Evolutionary conservation across 2,113 vertebrate genomes (phyloP).

Genomic region (Aphelocoma coerulescens): DNA sequence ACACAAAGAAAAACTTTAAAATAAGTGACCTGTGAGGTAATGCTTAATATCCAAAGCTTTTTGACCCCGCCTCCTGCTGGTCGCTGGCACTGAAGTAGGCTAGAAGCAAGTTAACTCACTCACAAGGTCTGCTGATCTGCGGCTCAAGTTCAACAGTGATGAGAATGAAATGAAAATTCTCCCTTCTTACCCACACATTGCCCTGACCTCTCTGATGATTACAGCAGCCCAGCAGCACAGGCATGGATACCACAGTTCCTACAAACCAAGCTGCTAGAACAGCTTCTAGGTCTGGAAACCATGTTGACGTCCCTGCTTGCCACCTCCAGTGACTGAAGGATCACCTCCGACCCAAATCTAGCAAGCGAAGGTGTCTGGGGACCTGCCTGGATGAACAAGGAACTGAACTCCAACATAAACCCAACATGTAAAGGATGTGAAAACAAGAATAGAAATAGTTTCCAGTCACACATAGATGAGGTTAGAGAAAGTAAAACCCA

Average conservation of each 20-base stretch:
- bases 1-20: neutral
- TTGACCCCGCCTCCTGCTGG: neutral
- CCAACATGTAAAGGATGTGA: fast-evolving
- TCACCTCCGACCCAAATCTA: neutral
- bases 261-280: neutral
- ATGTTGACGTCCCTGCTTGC: neutral
- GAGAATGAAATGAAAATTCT: neutral
- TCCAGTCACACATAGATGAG: neutral
- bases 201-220: neutral
- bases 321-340: neutral
- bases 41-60: neutral
- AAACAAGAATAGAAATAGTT: neutral
- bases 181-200: neutral
- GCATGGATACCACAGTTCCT: neutral
- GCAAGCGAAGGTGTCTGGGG: neutral
- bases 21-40: neutral
- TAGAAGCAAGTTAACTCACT: neutral
- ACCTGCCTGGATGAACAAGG: neutral
- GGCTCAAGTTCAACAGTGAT: neutral
- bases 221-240: neutral
- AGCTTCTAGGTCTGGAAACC: neutral
- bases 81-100: neutral
- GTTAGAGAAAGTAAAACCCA: neutral
- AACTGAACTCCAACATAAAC: neutral
- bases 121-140: neutral